Evolutionary conservation across 92 coral and sea anemone genomes (phyloP), one percentile per base, ranked within the genome.

Genomic region (Metridium senile): DNA sequence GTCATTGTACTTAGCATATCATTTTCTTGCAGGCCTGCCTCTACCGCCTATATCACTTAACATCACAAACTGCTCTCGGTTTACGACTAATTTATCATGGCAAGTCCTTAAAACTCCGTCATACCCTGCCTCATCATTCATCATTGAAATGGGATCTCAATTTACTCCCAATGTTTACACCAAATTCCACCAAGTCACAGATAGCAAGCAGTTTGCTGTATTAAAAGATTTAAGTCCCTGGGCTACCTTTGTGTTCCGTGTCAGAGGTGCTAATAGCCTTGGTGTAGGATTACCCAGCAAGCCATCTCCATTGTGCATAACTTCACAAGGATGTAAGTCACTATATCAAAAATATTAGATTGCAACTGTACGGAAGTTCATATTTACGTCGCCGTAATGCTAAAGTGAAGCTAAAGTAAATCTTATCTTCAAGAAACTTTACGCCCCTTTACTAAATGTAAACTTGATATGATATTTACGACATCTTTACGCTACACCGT

Each of bases 211-310:
- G 21, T 13, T 19, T 16, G 61, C 23, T 17, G 47, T 7, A 6
- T 22, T 79, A 20, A 23, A 29, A 0, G 56, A 80, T 21, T 78
- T 88, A 47, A 54, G 64, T 56, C 76, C 86, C 17, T 61, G 75
- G 62, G 76, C 71, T 9, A 49, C 75, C 0, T 32, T 79, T 11
- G 10, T 51, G 52, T 88, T 88, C 66, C 85, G 92, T 20, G 53
- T 88, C 52, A 74, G 82, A 19, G 80, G 86, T 20, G 49, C 11
- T 11, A 84, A 79, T 65, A 17, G 10, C 43, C 27, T 72, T 9
- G 92, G 92, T 9, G 32, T 33, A 9, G 85, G 92, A 30, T 75
- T 88, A 6, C 89, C 84, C 0, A 76, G 86, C 28, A 4, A 58
- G 8, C 58, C 70, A 18, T 16, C 74, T 17, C 25, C 9, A 1